Percentiles rank a stretch among this genome's conserved stretches.
phyloP scores from a whole-genome alignment of 2,113 vertebrate genomes.

The Orientallactaga bullata region DNA sequence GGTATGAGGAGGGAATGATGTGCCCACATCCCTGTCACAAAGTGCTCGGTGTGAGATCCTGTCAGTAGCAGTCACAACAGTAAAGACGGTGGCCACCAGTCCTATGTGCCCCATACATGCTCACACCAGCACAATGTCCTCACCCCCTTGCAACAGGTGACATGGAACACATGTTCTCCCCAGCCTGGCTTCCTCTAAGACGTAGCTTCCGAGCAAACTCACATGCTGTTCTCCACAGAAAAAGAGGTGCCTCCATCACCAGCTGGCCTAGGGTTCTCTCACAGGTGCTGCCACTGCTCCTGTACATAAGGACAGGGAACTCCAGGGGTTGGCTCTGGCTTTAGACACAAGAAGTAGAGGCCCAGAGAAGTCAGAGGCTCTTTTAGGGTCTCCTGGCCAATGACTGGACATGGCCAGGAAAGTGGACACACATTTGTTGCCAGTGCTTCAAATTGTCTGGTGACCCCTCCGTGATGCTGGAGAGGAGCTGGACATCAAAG shows the following conservation, averaged over 20 bases:
- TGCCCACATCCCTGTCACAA: neutral
- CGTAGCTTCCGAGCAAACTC: neutral
- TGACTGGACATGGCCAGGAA: neutral
- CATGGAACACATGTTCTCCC: no score
- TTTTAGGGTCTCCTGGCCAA: fast-evolving
- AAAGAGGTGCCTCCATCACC: neutral
- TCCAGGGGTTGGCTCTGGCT: neutral
- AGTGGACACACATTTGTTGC: no score
- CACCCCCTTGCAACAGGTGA: no score
- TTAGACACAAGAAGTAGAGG: neutral
- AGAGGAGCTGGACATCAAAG: neutral
- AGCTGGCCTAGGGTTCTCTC: neutral
- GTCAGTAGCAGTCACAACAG: neutral
- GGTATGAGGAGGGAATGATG: neutral
- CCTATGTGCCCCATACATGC: no score
- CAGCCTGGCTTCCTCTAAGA: neutral
- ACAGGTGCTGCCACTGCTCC: neutral
- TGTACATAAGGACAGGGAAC: neutral
- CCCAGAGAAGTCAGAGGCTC: no score
- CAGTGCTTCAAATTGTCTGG: neutral
- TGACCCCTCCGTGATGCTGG: neutral
- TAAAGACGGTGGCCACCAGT: neutral
- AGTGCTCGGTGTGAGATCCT: neutral
- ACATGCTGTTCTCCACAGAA: neutral
- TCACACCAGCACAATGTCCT: neutral